A percentile compares a stretch with the other conserved stretches of the same genome.
phyloP scores from a whole-genome alignment of 2,113 vertebrate genomes.

The Eulemur rufifrons region DNA sequence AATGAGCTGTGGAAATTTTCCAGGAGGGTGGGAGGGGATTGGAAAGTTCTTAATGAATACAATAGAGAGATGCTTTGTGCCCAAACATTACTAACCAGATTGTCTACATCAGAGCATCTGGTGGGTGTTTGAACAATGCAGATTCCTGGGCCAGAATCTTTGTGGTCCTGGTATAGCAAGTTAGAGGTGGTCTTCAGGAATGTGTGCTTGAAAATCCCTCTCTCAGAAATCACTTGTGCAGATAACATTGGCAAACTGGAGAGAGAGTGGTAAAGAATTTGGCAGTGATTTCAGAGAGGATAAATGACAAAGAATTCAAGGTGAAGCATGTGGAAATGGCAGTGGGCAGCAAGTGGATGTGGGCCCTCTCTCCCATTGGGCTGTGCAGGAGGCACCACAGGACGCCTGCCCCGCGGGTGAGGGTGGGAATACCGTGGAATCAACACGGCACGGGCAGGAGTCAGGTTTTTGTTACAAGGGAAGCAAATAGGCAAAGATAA shows the following conservation, averaged over 20 bases:
- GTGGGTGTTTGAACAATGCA: not conserved
- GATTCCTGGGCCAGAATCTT: not conserved
- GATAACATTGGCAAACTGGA: not conserved
- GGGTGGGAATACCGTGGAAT: not conserved
- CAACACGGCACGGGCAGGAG: not conserved
- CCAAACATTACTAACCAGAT: not conserved
- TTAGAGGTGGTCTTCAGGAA: not conserved
- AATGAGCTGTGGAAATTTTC: not conserved
- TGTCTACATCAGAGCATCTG: not conserved
- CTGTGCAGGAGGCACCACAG: not conserved
- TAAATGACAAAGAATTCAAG: not conserved
- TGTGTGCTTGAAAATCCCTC: not conserved
- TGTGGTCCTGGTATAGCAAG: not conserved
- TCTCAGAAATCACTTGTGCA: not conserved
- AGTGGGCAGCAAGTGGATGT: not conserved
- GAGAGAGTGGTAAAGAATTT: not conserved
- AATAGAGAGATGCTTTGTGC: not conserved
- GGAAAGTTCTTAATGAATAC: not conserved
- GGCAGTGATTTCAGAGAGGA: not conserved
- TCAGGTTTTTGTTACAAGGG: not conserved
- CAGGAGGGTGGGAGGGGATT: not conserved
- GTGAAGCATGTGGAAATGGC: too few relatives aligned
- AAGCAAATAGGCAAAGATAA: not conserved
- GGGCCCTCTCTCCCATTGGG: not conserved
- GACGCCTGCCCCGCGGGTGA: accelerated